A percentile compares a stretch with the other conserved stretches of the same genome.
Conservation (phyloP, 2,888 invertebrate genomes). For the Amblyteles armatorius region DNA sequence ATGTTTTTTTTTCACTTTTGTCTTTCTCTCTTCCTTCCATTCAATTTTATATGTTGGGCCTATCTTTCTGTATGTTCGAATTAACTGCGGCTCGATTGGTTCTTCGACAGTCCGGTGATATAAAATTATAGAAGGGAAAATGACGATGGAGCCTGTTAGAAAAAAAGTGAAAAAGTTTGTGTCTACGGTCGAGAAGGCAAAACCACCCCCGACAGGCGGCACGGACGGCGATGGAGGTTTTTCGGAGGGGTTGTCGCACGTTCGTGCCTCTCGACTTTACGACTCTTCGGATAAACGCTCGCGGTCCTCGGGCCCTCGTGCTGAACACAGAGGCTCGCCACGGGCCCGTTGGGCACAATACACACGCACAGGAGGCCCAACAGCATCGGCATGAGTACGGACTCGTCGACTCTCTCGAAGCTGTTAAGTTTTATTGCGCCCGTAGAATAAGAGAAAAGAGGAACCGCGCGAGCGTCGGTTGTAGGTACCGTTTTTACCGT, state of each 20-base stretch:
- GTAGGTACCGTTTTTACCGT: conserved; percentile 79
- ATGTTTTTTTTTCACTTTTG: too few relatives aligned
- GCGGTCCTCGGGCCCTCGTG: conserved; percentile 39
- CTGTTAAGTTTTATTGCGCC: conserved; percentile 82
- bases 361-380: conserved; percentile 65
- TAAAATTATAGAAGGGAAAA: background rate
- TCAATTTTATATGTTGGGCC: too few relatives aligned
- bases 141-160: background rate
- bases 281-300: conserved; percentile 60
- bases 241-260: conserved; percentile 55
- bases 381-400: conserved; percentile 58
- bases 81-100: conserved; percentile 5
- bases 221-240: conserved; percentile 3
- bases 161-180: background rate
- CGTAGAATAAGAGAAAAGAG: conserved; percentile 61
- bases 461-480: conserved; percentile 67
- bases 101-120: background rate
- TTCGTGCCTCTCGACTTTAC: conserved; percentile 60
- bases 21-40: too few relatives aligned
- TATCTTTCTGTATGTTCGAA: too few relatives aligned
- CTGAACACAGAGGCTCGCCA: conserved; percentile 57
- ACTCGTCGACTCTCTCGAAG: conserved; percentile 70
- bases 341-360: conserved; percentile 74
- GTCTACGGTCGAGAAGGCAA: conserved; percentile 36
- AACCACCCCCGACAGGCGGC: conserved; percentile 36